Base-by-base conservation (phyloP, 2,888 invertebrate species). In the Hyposoter didymator region DNA sequence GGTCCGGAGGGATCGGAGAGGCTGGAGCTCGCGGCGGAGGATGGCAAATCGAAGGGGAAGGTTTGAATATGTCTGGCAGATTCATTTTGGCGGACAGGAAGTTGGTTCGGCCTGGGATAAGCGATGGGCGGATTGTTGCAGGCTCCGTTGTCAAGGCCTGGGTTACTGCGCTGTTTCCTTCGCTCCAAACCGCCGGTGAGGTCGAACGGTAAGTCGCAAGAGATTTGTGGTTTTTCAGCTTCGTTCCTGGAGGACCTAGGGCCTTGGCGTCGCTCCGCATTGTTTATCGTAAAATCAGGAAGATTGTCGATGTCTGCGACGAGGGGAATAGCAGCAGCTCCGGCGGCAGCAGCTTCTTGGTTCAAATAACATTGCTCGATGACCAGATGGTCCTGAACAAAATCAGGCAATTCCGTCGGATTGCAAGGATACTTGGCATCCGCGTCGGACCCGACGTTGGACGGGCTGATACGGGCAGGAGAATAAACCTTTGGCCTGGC, bases 341-440 rank as follows among this genome's bases (percentile, higher is more conserved):
- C 89, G 7, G 47, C 28, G 0, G 64, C 64, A 2, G 66, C 87
- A 22, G 88, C 86, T 72, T 90, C 89, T 19, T 90, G 89, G 75
- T 92, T 93, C 90, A 96, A 94, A 93, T 96, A 97, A 87, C 96
- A 96, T 90, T 97, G 97, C 91, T 97, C 97, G 55, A 98, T 96
- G 89, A 97, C 95, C 93, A 98, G 95, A 94, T 98, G 98, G 94
- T 98, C 98, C 93, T 98, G 98, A 75, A 98, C 98, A 94, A 98
- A 98, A 93, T 98, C 98, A 0, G 98, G 98, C 88, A 97, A 93
- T 10, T 96, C 96, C 2, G 96, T 96, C 89, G 96, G 95, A 89
- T 95, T 95, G 80, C 95, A 94, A 0, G 95, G 93, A 84, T 94
- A 94, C 67, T 94, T 92, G 70, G 95, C 92, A 92, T 95, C 94